Evolutionary conservation across 2,888 invertebrate genomes (phyloP), one percentile per base, ranked within the genome.

Genomic region (Drosophila colorata): DNA sequence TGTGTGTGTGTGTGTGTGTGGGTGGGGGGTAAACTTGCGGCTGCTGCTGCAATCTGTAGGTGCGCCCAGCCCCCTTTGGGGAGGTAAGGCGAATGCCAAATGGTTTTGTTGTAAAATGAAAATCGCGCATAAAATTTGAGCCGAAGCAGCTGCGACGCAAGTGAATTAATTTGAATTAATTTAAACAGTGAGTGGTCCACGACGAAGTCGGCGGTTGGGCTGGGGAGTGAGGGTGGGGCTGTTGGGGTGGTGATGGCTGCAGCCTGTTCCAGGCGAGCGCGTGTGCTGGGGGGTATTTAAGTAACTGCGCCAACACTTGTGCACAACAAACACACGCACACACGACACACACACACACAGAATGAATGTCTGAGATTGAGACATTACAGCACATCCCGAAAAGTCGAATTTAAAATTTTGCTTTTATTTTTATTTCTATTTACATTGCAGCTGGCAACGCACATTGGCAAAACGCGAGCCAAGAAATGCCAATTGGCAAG

Each of bases 91-190:
- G 59, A 35, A 65, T 69, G 74, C 71, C 73, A 79, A 77, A 81
- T 78, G 86, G 64, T 76, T 69, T 83, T 86, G 80, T 73, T 88
- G 78, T 81, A 81, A 87, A 86, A 81, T 77, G 78, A 80, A 74
- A 87, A 72, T 89, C 72, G 78, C 81, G 89, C 89, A 86, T 86
- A 87, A 86, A 89, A 87, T 80, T 87, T 80, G 79, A 85, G 85
- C 74, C 69, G 87, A 80, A 90, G 80, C 90, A 88, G 85, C 90
- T 88, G 88, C 80, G 89, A 74, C 89, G 81, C 88, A 55, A 88
- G 87, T 88, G 88, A 88, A 90, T 88, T 88, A 88, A 88, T 88
- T 88, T 90, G 88, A 88, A 88, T 88, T 88, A 88, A 88, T 89
- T 87, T 87, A 72, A 78, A 76, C 80, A 85, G 79, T 53, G 69